Evolutionary conservation across 2,888 invertebrate species (phyloP).

Genomic region (Temnothorax ravouxi): DNA sequence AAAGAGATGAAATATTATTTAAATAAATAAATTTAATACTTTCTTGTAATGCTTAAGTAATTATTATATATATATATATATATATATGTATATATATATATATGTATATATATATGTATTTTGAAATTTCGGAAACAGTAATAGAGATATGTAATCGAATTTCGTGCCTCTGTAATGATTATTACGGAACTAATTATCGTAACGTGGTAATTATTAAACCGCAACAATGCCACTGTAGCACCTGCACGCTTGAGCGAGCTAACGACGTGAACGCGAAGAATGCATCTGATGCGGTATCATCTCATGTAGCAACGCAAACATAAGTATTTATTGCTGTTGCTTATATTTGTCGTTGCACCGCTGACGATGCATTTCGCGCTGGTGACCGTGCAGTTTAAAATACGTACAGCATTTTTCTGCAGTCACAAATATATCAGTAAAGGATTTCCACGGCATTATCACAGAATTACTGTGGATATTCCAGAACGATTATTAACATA

Average conservation of each 20-base stretch:
- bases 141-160: neutral
- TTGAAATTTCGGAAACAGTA: neutral
- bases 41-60: neutral
- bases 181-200: slow-evolving; percentile 29
- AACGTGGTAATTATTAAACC: slow-evolving; percentile 26
- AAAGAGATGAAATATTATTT: neutral
- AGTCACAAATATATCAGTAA: slow-evolving; percentile 15
- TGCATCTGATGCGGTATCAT: slow-evolving; percentile 23
- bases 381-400: neutral
- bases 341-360: slow-evolving; percentile 28
- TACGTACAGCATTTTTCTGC: neutral
- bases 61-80: neutral
- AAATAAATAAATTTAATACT: neutral
- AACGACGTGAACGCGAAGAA: slow-evolving; percentile 29
- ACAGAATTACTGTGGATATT: neutral
- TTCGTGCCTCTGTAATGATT: neutral
- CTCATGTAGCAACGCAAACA: slow-evolving; percentile 28
- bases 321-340: slow-evolving; percentile 50
- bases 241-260: slow-evolving; percentile 19
- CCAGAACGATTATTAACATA: neutral
- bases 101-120: too few relatives aligned
- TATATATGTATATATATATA: too few relatives aligned
- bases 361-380: slow-evolving; percentile 41
- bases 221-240: slow-evolving; percentile 12
- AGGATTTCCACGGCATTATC: slow-evolving; percentile 14